Conservation (phyloP, 2,797 vertebrate species). For the Hippoglossus hippoglossus region DNA sequence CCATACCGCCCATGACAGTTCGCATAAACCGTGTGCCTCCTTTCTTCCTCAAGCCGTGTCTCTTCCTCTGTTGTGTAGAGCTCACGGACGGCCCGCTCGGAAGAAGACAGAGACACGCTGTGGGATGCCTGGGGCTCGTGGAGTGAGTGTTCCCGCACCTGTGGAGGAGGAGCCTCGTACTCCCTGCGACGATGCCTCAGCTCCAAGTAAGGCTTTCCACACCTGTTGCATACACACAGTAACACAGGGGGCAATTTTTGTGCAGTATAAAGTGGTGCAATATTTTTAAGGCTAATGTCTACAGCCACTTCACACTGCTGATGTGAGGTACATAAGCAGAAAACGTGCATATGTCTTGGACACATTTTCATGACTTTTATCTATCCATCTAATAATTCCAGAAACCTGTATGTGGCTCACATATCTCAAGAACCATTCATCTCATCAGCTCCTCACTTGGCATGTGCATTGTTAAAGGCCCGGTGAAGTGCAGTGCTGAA, state of each 20-base stretch:
- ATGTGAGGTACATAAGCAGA: background rate
- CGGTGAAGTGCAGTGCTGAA: too few relatives aligned
- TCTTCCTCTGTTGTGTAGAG: constrained; percentile 80
- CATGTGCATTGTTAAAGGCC: too few relatives aligned
- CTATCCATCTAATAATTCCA: too few relatives aligned
- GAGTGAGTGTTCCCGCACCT: constrained; percentile 97
- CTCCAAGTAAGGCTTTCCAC: constrained; percentile 88
- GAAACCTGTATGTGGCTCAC: too few relatives aligned
- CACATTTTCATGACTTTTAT: too few relatives aligned
- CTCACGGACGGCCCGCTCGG: constrained; percentile 92
- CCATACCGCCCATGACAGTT: background rate
- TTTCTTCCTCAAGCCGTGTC: background rate
- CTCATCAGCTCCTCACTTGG: too few relatives aligned
- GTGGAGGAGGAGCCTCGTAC: constrained; percentile 95
- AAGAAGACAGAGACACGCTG: constrained; percentile 91
- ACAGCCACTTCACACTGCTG: background rate
- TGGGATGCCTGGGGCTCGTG: constrained; percentile 98
- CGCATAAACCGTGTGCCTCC: background rate
- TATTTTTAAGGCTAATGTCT: background rate
- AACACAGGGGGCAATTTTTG: too few relatives aligned
- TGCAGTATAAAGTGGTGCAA: background rate
- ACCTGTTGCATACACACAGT: background rate
- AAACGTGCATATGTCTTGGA: background rate
- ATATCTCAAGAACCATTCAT: too few relatives aligned
- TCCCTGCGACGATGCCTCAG: constrained; percentile 94